Conservation (phyloP, 2,113 vertebrate genomes). For the Oryzias celebensis region DNA sequence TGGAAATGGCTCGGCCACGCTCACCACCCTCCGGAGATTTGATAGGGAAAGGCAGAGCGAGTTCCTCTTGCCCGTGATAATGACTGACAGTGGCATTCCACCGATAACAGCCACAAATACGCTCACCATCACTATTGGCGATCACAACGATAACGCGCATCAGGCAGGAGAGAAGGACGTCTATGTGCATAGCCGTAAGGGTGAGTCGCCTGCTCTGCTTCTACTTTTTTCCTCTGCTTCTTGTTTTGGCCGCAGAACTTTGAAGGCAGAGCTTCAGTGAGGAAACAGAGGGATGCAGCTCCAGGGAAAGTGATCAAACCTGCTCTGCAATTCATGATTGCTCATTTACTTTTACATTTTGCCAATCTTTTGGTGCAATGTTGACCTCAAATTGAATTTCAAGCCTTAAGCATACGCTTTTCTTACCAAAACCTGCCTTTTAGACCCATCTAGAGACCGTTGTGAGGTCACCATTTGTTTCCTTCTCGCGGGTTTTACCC, state of each 20-base stretch:
- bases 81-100: conserved; percentile 84
- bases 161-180: conserved; percentile 83
- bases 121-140: conserved; percentile 84
- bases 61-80: conserved; percentile 81
- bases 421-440: conserved; percentile 20
- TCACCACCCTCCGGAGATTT: conserved; percentile 84
- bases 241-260: conserved; percentile 22
- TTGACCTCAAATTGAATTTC: conserved; percentile 40
- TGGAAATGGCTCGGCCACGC: conserved; percentile 81
- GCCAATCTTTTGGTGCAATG: conserved; percentile 52
- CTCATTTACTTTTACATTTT: conserved; percentile 31
- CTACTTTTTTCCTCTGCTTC: conserved; percentile 17
- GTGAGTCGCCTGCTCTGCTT: conserved; percentile 65
- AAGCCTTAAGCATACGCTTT: conserved; percentile 25
- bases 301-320: conserved; percentile 42
- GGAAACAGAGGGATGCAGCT: conserved; percentile 27
- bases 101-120: conserved; percentile 83
- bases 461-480: conserved; percentile 31
- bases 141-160: conserved; percentile 88
- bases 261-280: conserved; percentile 31
- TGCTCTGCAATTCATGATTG: conserved; percentile 58
- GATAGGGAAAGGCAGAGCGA: conserved; percentile 85
- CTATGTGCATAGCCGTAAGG: conserved; percentile 80
- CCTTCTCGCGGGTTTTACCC: conserved; percentile 12
- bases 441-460: conserved; percentile 47